A percentile compares a stretch with the other conserved stretches of the same genome.
phyloP scores from a whole-genome alignment of 2,797 vertebrate species.

The Protosalanx chinensis region DNA sequence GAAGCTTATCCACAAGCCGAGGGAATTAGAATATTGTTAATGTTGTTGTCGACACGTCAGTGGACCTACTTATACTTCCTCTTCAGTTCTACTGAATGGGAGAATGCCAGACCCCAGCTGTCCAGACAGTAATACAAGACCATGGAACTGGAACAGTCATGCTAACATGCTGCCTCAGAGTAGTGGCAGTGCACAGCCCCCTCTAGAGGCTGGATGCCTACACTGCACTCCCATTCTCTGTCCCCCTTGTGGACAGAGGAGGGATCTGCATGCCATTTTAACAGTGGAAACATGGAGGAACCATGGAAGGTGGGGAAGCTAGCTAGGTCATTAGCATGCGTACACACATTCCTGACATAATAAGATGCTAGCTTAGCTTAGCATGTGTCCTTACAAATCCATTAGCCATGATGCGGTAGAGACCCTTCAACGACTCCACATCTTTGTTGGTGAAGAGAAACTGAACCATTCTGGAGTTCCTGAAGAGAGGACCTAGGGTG shows the following conservation, averaged over 20 bases:
- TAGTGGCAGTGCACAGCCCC: constrained; percentile 30
- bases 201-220: constrained; percentile 34
- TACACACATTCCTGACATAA: no score
- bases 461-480: constrained; percentile 94
- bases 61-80: no score
- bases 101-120: no score
- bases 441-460: constrained; percentile 91
- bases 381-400: constrained; percentile 82
- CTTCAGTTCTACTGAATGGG: no score
- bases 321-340: background rate
- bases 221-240: constrained; percentile 35
- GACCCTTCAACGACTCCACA: constrained; percentile 88
- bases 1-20: no score
- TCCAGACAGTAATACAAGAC: no score
- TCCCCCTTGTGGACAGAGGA: constrained; percentile 38
- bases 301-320: constrained; percentile 14
- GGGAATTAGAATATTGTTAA: no score
- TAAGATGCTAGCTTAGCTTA: background rate
- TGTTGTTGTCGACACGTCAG: no score
- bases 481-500: constrained; percentile 87
- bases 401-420: constrained; percentile 92
- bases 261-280: constrained; percentile 23
- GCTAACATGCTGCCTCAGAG: constrained; percentile 3
- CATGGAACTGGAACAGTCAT: constrained; percentile 8
- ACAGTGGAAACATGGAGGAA: constrained; percentile 11